phyloP scores from a whole-genome alignment of 2,797 vertebrate species.

The Thripadectes ignobilis region DNA sequence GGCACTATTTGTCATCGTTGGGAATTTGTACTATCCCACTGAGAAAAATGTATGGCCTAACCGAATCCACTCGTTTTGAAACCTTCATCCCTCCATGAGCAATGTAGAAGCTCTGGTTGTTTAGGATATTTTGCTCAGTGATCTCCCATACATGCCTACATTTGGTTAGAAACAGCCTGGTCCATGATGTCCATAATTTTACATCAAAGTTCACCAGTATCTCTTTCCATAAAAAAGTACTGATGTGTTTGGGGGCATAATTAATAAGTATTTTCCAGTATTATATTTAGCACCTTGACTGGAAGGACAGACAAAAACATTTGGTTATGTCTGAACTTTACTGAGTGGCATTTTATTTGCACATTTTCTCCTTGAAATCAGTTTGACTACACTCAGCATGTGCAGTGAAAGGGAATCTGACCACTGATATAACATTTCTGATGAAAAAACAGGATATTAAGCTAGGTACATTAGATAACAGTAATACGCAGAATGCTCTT shows the following conservation, averaged over 20 bases:
- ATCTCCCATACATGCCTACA: neutral
- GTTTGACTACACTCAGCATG: neutral
- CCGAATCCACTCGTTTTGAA: neutral
- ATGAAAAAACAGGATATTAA: constrained; percentile 31
- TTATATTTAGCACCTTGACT: neutral
- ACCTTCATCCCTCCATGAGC: neutral
- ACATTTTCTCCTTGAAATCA: neutral
- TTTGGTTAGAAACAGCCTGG: neutral
- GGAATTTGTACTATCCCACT: neutral
- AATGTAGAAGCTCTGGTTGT: neutral
- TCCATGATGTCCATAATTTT: neutral
- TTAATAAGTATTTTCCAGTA: neutral
- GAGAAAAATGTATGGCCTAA: neutral
- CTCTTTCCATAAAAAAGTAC: neutral
- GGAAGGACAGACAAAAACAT: neutral
- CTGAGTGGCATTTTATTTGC: neutral
- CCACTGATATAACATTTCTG: neutral
- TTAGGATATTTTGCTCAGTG: neutral
- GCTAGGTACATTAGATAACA: constrained; percentile 9
- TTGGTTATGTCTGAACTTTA: neutral
- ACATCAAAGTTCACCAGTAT: neutral
- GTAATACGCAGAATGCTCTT: neutral
- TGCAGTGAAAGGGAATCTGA: constrained; percentile 15
- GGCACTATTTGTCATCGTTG: neutral
- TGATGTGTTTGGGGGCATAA: neutral